Evolutionary conservation across 2,888 invertebrate genomes (phyloP).

Genomic region (Drosophila quinaria): DNA sequence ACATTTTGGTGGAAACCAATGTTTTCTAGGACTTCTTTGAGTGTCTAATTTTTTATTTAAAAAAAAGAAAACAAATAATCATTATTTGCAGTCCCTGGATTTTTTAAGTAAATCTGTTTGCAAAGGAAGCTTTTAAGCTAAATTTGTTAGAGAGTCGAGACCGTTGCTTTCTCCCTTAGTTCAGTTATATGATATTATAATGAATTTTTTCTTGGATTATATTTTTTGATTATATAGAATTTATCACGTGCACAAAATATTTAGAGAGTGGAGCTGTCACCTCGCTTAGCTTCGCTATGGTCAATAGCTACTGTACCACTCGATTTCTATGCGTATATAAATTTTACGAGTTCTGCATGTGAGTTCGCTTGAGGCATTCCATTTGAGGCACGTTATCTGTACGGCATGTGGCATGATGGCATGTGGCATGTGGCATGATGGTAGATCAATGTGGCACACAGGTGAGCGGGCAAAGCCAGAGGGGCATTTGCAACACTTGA

Average conservation of each 20-base stretch:
- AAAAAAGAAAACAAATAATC: too few species aligned
- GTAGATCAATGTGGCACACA: conserved; percentile 68
- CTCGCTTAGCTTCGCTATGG: background rate
- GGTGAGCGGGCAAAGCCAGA: conserved; percentile 40
- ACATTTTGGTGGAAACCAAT: too few species aligned
- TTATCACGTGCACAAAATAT: background rate
- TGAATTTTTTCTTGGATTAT: background rate
- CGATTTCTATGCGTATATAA: conserved; percentile 21
- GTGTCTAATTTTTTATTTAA: too few species aligned
- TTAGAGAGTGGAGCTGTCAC: background rate
- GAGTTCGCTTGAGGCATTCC: conserved; percentile 56
- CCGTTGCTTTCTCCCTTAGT: too few species aligned
- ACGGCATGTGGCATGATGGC: conserved; percentile 57
- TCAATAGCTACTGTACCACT: conserved; percentile 30
- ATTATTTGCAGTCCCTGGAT: too few species aligned
- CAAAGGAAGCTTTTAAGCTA: too few species aligned
- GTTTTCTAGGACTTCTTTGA: too few species aligned
- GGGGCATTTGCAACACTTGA: conserved; percentile 68
- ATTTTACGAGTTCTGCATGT: conserved; percentile 37
- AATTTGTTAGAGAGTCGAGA: too few species aligned
- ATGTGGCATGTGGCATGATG: conserved; percentile 62
- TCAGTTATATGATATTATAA: too few species aligned
- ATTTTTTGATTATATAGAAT: background rate
- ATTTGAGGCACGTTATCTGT: conserved; percentile 62
- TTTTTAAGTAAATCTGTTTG: too few species aligned